Percentiles rank a stretch among this genome's conserved stretches.
Evolutionary conservation across 1,140 invertebrate species (phyloP).

Genomic region (Acromyrmex charruanus): DNA sequence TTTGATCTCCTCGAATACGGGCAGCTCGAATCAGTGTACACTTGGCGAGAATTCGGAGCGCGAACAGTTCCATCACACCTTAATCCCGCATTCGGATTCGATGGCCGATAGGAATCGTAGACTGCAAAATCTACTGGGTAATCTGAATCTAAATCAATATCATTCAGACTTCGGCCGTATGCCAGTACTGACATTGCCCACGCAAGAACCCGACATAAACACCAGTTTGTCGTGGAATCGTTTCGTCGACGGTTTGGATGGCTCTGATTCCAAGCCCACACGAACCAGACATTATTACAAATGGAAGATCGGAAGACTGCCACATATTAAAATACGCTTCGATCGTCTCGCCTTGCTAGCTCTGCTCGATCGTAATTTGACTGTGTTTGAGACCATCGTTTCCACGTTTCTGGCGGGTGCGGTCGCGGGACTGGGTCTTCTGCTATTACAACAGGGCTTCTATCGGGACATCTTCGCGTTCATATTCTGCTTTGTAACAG

Average conservation of each 20-base stretch:
- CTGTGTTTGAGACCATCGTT: conserved; percentile 93
- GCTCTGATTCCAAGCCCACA: conserved; percentile 77
- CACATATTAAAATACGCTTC: conserved; percentile 93
- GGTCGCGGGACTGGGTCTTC: conserved; percentile 94
- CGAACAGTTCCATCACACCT: conserved; percentile 70
- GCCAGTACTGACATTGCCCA: conserved; percentile 76
- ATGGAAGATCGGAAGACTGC: conserved; percentile 91
- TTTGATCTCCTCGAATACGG: conserved; percentile 75
- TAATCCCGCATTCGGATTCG: conserved; percentile 69
- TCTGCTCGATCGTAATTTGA: conserved; percentile 96
- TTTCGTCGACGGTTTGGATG: conserved; percentile 82
- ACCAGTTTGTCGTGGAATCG: conserved; percentile 82
- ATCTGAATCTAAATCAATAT: conserved; percentile 74
- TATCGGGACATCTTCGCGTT: conserved; percentile 97
- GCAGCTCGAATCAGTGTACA: conserved; percentile 70
- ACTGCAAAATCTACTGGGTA: conserved; percentile 79
- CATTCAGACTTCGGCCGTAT: conserved; percentile 74
- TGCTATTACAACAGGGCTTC: conserved; percentile 94
- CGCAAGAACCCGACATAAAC: conserved; percentile 77
- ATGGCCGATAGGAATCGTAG: conserved; percentile 77
- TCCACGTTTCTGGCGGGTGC: conserved; percentile 94
- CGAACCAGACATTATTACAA: conserved; percentile 95
- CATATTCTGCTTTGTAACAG: conserved; percentile 98
- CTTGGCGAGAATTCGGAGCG: conserved; percentile 69
- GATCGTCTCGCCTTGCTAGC: conserved; percentile 97